Base-by-base conservation (phyloP, 2,797 vertebrate genomes). In the Ctenochaetus hawaiiensis region DNA sequence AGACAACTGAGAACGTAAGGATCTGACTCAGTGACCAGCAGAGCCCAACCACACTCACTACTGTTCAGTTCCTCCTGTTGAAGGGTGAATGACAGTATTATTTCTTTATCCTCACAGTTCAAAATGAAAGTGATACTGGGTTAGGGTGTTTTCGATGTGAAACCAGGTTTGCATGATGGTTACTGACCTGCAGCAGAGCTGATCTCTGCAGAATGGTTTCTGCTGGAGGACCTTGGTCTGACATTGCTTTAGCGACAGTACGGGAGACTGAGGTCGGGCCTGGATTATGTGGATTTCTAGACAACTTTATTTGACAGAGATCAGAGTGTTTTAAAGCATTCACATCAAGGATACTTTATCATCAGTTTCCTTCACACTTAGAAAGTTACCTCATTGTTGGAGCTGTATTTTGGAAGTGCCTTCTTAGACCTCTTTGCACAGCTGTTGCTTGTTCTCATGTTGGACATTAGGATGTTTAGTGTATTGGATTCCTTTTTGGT, bases 61-160 rank as follows among this genome's bases (percentile, higher is more conserved):
- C 90, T 87, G 87, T 96, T 96, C 74, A 96, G 86, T 63, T 96
- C 94, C 83, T 96, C 93, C 95, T 96, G 84, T 76, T 59, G 14
- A 75, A 53, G 73, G 12, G 51, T 17, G 54, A 44, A 43, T 5
- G 2, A 20, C 4, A 6, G 16, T 0, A 45, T 49, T 13, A 20
- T 22, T 39, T 45, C 16, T 69, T 26, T 45, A 30, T 18, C 16
- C 48, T 49, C 5, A 8, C 1, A 70, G 30, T 4, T 43, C 1
- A 58, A n/a, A 62, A 54, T 62, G 1, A 64, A 45, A 22, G 9
- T 20, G 8, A 8, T 5, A 10, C 39, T 39, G 39, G 7, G 39
- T 39, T 8, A 22, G 26, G 26, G 26, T 41, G 10, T 17, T 51
- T 51, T 0, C n/a, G 10, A 39, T 45, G 41, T 59, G 26, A 68